Base-by-base conservation (phyloP, 2,888 invertebrate genomes). In the Salpingus planirostris region DNA sequence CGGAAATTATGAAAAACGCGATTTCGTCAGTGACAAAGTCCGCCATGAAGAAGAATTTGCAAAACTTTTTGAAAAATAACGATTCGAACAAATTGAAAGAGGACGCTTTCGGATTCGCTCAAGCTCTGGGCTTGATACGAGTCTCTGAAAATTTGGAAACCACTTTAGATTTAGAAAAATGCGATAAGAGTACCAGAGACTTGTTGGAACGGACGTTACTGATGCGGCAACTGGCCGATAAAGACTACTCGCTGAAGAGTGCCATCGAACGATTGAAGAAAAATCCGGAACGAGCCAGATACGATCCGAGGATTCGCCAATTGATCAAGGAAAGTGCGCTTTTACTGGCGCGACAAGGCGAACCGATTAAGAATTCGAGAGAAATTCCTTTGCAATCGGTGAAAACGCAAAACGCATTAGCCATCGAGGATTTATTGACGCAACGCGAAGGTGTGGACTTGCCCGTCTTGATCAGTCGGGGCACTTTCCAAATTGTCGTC, bases 271-370 rank as follows among this genome's bases (percentile, higher is more conserved):
- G 78, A 47, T 61, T 84, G 21, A 74, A 74, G 54, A 71, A 71
- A 26, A 74, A 81, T 52, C 77, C 81, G 7, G 76, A 77, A 52
- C 62, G 75, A 38, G 80, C 80, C 34, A 73, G 76, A 36, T 73
- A 72, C 11, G 81, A 84, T 64, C 78, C 82, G 18, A 71, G 75
- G 39, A 66, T 84, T 12, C 68, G 82, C 27, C 78, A 80, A 52
- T 65, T 84, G 27, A 78, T 84, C 1, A 66, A 80, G 47, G 80
- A 83, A 58, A 83, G 82, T 57, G 83, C 79, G 2, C 76, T 76
- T 3, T 62, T 84, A 13, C 52, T 55, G 13, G 50, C 60, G 2
- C 52, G 8, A 18, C 8, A 58, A 30, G 44, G 47, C 15, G 38
- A 37, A 1, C 44, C 50, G 2, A 73, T 38, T 31, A 71, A 76